Evolutionary conservation across 2,888 invertebrate species (phyloP).

Genomic region (Meloe dianella): DNA sequence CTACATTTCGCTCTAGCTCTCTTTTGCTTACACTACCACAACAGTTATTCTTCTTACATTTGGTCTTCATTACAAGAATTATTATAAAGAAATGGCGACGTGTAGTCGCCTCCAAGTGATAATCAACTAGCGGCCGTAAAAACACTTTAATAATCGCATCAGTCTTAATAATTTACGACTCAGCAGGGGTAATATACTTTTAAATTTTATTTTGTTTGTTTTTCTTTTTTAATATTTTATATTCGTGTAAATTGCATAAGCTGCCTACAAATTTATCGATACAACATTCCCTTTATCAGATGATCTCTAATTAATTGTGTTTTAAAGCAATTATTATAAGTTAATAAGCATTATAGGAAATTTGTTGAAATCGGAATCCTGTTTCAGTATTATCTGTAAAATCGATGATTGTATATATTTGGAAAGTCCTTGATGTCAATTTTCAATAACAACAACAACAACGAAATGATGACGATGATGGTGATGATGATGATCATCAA

Average conservation of each 20-base stretch:
- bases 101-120: slow-evolving; percentile 8
- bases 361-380: not conserved
- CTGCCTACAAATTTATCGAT: not conserved
- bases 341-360: not conserved
- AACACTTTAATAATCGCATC: slow-evolving; percentile 17
- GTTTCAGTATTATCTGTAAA: not conserved
- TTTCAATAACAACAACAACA: too few relatives aligned
- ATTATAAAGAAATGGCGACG: not conserved
- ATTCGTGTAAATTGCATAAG: not conserved
- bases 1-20: too few relatives aligned
- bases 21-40: not conserved
- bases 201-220: not conserved
- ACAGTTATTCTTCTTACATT: not conserved
- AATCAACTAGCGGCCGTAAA: slow-evolving; percentile 11
- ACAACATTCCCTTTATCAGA: not conserved
- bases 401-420: not conserved
- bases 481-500: not conserved
- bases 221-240: not conserved
- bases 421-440: not conserved
- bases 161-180: slow-evolving; percentile 11
- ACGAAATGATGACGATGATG: not conserved
- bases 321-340: not conserved
- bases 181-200: not conserved
- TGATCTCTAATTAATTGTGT: not conserved
- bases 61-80: not conserved